These are phyloP conservation scores for Pogona vitticeps DNA, from an alignment of 2,113 vertebrate genomes.

Conservation along the genomic window DNA sequence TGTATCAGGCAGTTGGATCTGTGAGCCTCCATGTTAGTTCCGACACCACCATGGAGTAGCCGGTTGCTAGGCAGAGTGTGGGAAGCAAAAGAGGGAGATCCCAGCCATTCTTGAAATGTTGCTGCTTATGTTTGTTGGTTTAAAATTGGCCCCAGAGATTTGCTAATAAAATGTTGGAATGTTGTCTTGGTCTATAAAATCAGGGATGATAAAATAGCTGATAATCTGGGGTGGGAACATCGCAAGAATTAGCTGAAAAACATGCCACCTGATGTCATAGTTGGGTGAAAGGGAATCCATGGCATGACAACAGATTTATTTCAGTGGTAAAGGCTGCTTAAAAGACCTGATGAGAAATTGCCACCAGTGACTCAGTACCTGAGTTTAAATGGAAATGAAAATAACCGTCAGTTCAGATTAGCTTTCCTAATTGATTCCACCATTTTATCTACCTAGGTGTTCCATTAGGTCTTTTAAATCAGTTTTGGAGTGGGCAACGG, in stretches of 20 bases:
- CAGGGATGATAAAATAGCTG: not conserved
- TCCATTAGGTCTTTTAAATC: slow-evolving; percentile 2
- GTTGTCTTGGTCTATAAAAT: not conserved
- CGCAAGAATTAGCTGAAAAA: not conserved
- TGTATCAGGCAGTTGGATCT: not conserved
- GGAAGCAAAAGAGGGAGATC: not conserved
- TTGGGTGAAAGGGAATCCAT: not conserved
- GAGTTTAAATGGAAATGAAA: slow-evolving; percentile 29
- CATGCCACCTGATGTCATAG: not conserved
- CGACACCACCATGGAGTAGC: not conserved
- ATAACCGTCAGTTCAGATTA: slow-evolving; percentile 24
- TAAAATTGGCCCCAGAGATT: not conserved
- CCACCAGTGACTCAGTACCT: not conserved
- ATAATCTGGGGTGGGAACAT: not conserved
- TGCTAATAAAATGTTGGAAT: not conserved
- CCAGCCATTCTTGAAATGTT: too few species aligned
- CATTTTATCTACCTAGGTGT: slow-evolving; percentile 2
- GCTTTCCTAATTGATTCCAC: slow-evolving; percentile 18
- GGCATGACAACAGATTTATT: slow-evolving; percentile 1
- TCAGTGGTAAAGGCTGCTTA: slow-evolving; percentile 7
- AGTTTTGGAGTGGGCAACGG: slow-evolving; percentile 15
- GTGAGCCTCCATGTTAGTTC: not conserved
- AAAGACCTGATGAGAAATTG: not conserved
- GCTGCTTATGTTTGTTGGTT: not conserved
- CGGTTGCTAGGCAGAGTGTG: not conserved